Evolutionary conservation across 1,140 invertebrate genomes (phyloP), one percentile per base, ranked within the genome.

Genomic region (Helicoverpa zea): DNA sequence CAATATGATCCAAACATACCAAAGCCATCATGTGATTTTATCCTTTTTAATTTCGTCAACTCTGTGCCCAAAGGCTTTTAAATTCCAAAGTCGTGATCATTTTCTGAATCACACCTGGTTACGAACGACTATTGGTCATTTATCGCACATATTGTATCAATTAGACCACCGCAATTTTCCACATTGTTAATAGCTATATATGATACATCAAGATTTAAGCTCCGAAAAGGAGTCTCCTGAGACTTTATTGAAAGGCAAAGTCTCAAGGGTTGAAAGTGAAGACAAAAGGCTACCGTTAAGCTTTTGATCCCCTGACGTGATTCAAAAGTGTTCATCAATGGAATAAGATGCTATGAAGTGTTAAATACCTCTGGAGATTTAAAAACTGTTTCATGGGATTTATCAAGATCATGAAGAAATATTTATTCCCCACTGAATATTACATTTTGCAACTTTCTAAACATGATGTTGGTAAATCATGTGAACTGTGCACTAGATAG

Each of bases 241-340:
- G 73, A 51, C 18, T 51, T 72, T 54, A 51, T 30, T 54, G 49
- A 63, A 76, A 49, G 73, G 16, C 18, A 58, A 18, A 54, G 70
- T 56, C 30, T 63, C 56, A n/a, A 47, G 56, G 73, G 73, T 76
- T 61, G 18, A 49, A 29, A 49, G 11, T 23, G 29, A 76, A 76
- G 73, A 76, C 58, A 76, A 76, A 63, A 18, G 43, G 56, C 73
- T 47, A 76, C 23, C 56, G 23, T 29, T 51, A 59, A 23, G 58
- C 43, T 63, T 61, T 76, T 51, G 73, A 76, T 61, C 58, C 52
- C 47, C 47, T 63, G 43, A 76, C 58, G 58, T 76, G 58, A 76
- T 61, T 52, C 49, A 51, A 63, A 35, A 76, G 56, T 63, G 51
- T 49, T 63, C 56, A 18, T 56, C 58, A 18, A 63, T 61, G 12